Evolutionary conservation across 2,113 vertebrate genomes (phyloP).

Genomic region (Rousettus leschenaultii): DNA sequence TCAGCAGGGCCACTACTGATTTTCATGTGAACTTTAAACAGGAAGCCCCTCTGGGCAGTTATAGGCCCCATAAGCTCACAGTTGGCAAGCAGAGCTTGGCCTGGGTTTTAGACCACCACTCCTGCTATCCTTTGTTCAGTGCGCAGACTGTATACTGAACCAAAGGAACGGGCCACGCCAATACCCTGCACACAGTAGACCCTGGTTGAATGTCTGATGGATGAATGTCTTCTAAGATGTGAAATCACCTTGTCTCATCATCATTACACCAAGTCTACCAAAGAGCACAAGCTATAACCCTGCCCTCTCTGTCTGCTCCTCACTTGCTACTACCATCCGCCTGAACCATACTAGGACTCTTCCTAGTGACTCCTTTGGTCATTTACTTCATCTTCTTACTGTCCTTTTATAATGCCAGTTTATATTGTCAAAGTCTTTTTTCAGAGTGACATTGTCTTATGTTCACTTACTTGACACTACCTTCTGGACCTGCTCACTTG

Average conservation of each 20-base stretch:
- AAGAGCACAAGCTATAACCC: neutral
- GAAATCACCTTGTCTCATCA: neutral
- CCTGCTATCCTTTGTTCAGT: neutral
- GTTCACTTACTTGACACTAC: neutral
- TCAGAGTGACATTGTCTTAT: neutral
- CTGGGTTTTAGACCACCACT: neutral
- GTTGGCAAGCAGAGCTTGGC: neutral
- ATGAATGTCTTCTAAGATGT: neutral
- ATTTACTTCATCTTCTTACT: neutral
- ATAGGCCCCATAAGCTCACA: neutral
- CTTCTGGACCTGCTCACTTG: neutral
- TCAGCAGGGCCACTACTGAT: neutral
- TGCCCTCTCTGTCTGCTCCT: neutral
- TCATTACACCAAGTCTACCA: neutral
- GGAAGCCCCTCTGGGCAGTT: neutral
- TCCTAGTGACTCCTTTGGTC: neutral
- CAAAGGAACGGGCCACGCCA: neutral
- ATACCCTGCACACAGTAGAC: neutral
- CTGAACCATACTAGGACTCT: neutral
- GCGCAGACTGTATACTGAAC: neutral
- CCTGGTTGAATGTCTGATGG: neutral
- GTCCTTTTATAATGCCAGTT: neutral
- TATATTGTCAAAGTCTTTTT: neutral
- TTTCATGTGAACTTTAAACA: neutral
- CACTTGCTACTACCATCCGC: neutral